phyloP scores from a whole-genome alignment of 2,113 vertebrate genomes.

The Talpa occidentalis region DNA sequence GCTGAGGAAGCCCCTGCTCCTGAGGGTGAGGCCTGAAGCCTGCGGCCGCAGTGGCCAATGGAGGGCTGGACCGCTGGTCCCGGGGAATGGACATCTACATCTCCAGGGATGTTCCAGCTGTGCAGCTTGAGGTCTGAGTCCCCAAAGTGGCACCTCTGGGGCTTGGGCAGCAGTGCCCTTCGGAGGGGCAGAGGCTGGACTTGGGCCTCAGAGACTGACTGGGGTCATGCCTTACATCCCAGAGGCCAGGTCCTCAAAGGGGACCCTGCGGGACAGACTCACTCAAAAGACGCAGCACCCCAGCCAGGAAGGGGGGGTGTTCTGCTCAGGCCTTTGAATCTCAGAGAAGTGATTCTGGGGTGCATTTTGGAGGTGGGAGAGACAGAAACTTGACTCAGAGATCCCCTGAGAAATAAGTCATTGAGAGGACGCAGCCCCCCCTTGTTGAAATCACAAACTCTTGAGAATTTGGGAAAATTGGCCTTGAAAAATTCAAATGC shows the following conservation, averaged over 20 bases:
- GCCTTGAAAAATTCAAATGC: not conserved
- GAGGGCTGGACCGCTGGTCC: not conserved
- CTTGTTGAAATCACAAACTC: not conserved
- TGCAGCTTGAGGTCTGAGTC: not conserved
- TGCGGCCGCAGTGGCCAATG: not conserved
- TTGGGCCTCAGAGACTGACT: not conserved
- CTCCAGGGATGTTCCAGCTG: not conserved
- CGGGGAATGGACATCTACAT: not conserved
- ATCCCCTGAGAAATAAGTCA: not conserved
- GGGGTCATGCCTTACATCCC: not conserved
- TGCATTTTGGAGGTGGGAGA: not conserved
- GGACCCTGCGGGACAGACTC: not conserved
- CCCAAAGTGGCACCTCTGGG: not conserved
- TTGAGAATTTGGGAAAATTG: not conserved
- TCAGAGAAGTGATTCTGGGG: not conserved
- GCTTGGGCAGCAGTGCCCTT: not conserved
- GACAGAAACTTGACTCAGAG: not conserved
- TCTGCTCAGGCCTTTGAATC: not conserved
- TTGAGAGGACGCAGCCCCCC: not conserved
- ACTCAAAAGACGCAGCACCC: not conserved
- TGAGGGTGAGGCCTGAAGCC: not conserved
- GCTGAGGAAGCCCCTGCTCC: not conserved
- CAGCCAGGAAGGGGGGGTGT: not conserved
- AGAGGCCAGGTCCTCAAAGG: not conserved
- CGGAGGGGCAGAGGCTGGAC: not conserved